Conservation (phyloP, 2,888 invertebrate genomes). For the Sympetrum striolatum region DNA sequence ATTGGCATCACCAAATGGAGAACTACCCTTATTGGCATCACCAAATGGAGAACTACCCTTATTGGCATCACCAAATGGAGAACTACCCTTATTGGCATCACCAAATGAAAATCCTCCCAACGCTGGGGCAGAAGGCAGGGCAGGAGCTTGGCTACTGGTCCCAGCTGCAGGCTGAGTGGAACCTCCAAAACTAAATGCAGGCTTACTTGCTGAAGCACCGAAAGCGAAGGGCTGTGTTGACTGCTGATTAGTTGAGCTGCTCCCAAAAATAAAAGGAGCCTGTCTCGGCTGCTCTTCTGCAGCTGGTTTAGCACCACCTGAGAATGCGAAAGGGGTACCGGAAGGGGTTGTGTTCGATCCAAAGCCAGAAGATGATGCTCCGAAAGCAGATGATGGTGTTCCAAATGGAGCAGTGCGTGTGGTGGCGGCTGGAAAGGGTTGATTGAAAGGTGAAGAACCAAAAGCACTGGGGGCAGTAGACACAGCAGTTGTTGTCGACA, state of each 20-base stretch:
- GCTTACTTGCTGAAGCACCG: neutral
- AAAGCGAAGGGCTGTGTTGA: conserved; percentile 3
- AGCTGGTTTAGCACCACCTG: neutral
- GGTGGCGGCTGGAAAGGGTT: neutral
- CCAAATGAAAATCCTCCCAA: conserved; percentile 18
- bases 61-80: neutral
- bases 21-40: too few relatives aligned
- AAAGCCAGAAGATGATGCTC: neutral
- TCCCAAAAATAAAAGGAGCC: conserved; percentile 6
- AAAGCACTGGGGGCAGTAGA: neutral
- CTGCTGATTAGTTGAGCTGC: neutral
- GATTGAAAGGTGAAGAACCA: neutral
- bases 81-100: neutral
- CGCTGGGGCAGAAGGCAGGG: neutral
- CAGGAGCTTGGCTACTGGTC: neutral
- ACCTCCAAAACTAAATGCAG: conserved; percentile 4
- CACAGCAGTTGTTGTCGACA: neutral
- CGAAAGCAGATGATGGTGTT: neutral
- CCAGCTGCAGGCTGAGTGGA: neutral
- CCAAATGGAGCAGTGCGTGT: neutral
- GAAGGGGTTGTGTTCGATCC: neutral
- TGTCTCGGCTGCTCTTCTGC: neutral
- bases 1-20: too few relatives aligned
- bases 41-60: neutral
- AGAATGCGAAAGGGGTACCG: neutral